phyloP scores from a whole-genome alignment of 1,140 invertebrate genomes.

The Campoletis sonorensis region DNA sequence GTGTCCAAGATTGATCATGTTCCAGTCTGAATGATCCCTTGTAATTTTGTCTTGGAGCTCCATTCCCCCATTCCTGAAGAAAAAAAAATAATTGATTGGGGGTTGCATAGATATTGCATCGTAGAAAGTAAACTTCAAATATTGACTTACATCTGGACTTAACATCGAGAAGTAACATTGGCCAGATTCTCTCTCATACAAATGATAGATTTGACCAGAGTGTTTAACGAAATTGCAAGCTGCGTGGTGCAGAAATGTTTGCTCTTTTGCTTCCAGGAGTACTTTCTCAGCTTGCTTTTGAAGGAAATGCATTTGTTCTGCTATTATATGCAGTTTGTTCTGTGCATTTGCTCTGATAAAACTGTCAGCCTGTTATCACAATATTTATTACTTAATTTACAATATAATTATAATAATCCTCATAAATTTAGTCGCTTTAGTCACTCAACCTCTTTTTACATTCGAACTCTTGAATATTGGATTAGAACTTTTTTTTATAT shows the following conservation, averaged over 20 bases:
- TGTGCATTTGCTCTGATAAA: slow-evolving; percentile 79
- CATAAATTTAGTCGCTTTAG: not conserved
- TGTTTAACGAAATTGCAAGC: slow-evolving; percentile 86
- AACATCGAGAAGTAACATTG: slow-evolving; percentile 85
- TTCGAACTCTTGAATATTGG: too few relatives aligned
- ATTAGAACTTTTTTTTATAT: too few relatives aligned
- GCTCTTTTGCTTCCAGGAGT: slow-evolving; percentile 80
- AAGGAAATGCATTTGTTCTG: slow-evolving; percentile 82
- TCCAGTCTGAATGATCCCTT: slow-evolving; percentile 83
- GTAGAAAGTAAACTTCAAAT: not conserved
- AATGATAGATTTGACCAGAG: slow-evolving; percentile 83
- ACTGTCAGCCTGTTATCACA: slow-evolving; percentile 78
- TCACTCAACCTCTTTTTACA: too few relatives aligned
- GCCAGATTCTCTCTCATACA: slow-evolving; percentile 82
- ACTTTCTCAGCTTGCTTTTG: slow-evolving; percentile 82
- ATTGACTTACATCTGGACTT: slow-evolving; percentile 80
- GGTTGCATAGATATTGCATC: not conserved
- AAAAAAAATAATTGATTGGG: not conserved
- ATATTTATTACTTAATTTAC: slow-evolving; percentile 15
- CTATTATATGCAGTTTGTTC: slow-evolving; percentile 82
- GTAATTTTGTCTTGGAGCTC: slow-evolving; percentile 77
- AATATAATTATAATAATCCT: not conserved
- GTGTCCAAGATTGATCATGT: slow-evolving; percentile 83
- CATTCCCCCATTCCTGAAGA: slow-evolving; percentile 81
- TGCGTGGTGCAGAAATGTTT: slow-evolving; percentile 80